These are phyloP conservation scores for Drosophila nannoptera DNA, from an alignment of 1,140 invertebrate species.

Conservation along the genomic window DNA sequence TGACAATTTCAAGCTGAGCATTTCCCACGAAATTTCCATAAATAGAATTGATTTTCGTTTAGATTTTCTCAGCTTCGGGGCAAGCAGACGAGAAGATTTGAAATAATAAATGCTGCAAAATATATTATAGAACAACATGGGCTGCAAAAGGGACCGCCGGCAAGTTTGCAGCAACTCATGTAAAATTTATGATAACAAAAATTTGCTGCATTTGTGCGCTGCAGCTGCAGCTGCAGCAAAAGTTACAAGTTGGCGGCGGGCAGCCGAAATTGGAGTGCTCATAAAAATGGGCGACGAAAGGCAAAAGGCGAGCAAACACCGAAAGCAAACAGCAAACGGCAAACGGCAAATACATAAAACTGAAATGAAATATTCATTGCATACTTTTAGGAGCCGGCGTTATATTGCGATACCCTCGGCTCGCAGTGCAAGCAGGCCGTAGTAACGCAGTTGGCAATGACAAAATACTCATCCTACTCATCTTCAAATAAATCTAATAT, in stretches of 20 bases:
- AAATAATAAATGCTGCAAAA: slow-evolving; percentile 6
- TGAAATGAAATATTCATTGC: slow-evolving; percentile 64
- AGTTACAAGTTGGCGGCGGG: slow-evolving; percentile 35
- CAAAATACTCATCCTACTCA: background rate
- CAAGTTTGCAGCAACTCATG: slow-evolving; percentile 60
- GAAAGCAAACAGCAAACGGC: slow-evolving; percentile 32
- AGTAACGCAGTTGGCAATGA: background rate
- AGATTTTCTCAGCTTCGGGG: no score
- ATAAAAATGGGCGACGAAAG: slow-evolving; percentile 30
- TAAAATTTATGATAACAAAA: slow-evolving; percentile 66
- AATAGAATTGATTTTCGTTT: no score
- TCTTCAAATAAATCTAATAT: background rate
- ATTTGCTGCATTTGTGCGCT: slow-evolving; percentile 59
- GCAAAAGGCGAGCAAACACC: slow-evolving; percentile 5
- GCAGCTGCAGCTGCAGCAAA: slow-evolving; percentile 20
- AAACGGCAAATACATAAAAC: slow-evolving; percentile 62
- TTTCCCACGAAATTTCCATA: no score
- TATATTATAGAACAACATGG: slow-evolving; percentile 44
- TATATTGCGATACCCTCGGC: slow-evolving; percentile 19
- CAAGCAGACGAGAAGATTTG: no score
- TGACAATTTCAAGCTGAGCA: no score
- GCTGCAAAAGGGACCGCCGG: slow-evolving; percentile 13
- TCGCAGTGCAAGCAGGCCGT: background rate
- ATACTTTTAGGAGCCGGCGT: slow-evolving; percentile 54
- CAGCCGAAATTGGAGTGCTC: slow-evolving; percentile 16